phyloP scores from a whole-genome alignment of 2,113 vertebrate genomes.

The Hyperopisus bebe region DNA sequence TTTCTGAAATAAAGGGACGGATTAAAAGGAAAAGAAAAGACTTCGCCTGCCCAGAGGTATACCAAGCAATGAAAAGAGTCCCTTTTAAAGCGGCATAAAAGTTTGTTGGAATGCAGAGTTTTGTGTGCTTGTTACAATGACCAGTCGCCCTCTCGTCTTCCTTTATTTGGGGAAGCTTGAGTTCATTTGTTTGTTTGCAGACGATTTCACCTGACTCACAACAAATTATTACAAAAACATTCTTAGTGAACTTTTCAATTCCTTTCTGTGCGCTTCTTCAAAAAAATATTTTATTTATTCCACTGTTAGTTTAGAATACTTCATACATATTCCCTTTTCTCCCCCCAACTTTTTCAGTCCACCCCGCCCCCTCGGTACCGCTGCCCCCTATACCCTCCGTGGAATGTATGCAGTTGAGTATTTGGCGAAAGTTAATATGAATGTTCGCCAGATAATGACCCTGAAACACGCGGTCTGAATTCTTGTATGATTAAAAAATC shows the following conservation, averaged over 20 bases:
- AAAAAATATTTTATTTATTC: constrained; percentile 5
- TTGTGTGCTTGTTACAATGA: constrained; percentile 69
- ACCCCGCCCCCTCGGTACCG: neutral
- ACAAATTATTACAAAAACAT: constrained; percentile 51
- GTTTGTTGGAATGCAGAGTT: constrained; percentile 83
- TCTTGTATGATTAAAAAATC: neutral
- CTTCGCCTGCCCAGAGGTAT: constrained; percentile 76
- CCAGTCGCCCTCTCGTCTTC: constrained; percentile 57
- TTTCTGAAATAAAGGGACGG: constrained; percentile 81
- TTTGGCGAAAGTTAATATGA: constrained; percentile 14
- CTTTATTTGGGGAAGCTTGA: constrained; percentile 62
- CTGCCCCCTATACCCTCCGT: neutral
- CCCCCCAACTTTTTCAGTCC: neutral
- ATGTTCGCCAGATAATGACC: neutral
- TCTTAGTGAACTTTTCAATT: constrained; percentile 27
- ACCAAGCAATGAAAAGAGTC: constrained; percentile 73
- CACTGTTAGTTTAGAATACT: neutral
- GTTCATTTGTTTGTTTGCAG: constrained; percentile 82
- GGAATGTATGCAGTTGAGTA: constrained; percentile 17
- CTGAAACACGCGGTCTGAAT: neutral
- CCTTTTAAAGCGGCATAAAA: constrained; percentile 68
- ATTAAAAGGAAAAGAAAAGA: constrained; percentile 78
- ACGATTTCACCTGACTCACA: constrained; percentile 78
- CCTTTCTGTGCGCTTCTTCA: constrained; percentile 9
- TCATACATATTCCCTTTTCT: neutral